Base-by-base conservation (phyloP, 2,113 vertebrate species). In the Proteles cristata region DNA sequence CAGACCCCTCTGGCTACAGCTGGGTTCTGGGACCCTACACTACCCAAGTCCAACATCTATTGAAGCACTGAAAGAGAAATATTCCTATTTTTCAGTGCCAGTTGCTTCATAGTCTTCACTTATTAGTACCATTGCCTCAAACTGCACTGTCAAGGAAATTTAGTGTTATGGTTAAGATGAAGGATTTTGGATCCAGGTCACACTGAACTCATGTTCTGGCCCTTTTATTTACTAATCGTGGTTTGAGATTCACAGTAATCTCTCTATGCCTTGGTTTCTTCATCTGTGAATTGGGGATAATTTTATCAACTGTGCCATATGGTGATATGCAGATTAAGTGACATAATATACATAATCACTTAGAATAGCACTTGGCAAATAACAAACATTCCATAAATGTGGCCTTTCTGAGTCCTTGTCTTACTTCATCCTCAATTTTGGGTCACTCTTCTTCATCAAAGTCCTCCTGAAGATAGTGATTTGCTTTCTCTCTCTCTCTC, bases 371-470 rank as follows among this genome's bases (percentile, higher is more conserved):
- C 21, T 48, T 39, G 63, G 48, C 33, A 1, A 50, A 11, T 0
- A 35, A 2, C 43, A 35, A 58, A 5, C 19, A 5, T 33, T 23
- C 33, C 7, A 4, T 31, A 8, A 15, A 2, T 4, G 4, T 4
- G 77, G 26, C 25, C 6, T 86, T 87, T 82, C 58, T 45, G 11
- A 83, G 48, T 19, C 66, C 77, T 91, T 16, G 61, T 7, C 17
- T n/a, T 48, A 14, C 6, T 19, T 84, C 28, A 68, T 28, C 23
- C 3, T 94, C 43, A 28, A 2, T 43, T 69, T 15, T 26, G n/a
- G 28, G 11, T 84, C 15, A 65, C 25, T 87, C 31, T n/a, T 39
- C 11, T 10, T 23, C 55, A 43, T 39, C 45, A 12, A 8, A 7
- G 10, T 76, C 25, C 8, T 35, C 55, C 76, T 71, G 45, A 58